These are phyloP conservation scores for Pristionchus entomophagus DNA, from an alignment of 2,888 invertebrate species.

Conservation along the genomic window DNA sequence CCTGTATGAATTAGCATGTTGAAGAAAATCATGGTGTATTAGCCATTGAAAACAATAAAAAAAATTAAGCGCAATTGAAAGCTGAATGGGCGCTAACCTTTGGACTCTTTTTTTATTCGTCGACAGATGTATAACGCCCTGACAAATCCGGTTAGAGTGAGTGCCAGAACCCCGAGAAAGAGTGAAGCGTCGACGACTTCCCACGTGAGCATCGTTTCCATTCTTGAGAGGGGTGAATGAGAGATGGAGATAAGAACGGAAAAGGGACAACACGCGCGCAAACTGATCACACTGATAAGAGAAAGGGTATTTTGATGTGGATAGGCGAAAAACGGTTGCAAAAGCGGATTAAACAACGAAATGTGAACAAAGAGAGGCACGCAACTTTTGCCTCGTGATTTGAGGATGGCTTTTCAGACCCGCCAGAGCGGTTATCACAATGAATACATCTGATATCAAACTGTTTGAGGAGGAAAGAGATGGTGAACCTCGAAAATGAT, in stretches of 20 bases:
- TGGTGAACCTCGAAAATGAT: no score
- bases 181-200: slow-evolving; percentile 11
- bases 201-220: background rate
- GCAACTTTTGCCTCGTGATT: no score
- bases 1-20: no score
- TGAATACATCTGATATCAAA: no score
- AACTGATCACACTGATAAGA: background rate
- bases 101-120: background rate
- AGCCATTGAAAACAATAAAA: background rate
- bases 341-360: no score
- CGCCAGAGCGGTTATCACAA: no score
- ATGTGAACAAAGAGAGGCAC: no score
- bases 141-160: background rate
- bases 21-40: background rate
- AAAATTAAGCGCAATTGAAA: background rate
- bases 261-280: background rate
- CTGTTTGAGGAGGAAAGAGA: no score
- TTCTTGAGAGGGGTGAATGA: background rate
- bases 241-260: background rate
- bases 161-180: background rate
- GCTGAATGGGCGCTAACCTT: background rate
- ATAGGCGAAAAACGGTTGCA: no score
- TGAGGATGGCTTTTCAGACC: no score
- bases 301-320: background rate
- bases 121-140: slow-evolving; percentile 19